A percentile compares a stretch with the other conserved stretches of the same genome.
These are phyloP conservation scores for Montifringilla adamsi DNA, from an alignment of 2,113 vertebrate genomes.

Conservation along the genomic window DNA sequence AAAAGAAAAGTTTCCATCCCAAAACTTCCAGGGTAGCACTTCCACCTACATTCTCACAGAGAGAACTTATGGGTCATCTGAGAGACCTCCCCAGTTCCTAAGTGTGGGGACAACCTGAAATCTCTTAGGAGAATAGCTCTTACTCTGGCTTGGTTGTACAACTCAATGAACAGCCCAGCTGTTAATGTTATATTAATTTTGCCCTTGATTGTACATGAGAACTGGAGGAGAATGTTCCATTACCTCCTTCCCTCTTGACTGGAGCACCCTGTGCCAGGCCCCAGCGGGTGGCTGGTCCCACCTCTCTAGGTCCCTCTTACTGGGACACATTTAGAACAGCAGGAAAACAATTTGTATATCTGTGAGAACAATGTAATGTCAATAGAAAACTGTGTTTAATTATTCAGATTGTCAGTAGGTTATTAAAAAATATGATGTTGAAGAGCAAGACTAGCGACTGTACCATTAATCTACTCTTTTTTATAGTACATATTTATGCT, in stretches of 20 bases:
- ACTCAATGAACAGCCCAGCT: background rate
- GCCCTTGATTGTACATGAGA: background rate
- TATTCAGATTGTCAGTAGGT: background rate
- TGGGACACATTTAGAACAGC: background rate
- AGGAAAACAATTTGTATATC: background rate
- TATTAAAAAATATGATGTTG: background rate
- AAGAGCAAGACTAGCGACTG: background rate
- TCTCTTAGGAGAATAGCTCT: background rate
- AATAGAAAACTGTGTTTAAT: background rate
- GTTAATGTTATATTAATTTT: background rate
- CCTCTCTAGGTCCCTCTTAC: background rate
- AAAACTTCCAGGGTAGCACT: background rate
- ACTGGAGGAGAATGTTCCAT: background rate
- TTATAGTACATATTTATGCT: background rate
- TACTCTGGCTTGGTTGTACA: background rate
- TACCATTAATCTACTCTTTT: background rate
- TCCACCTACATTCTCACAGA: background rate
- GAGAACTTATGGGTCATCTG: accelerated
- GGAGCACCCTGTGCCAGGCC: background rate
- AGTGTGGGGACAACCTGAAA: background rate
- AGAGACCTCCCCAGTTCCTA: background rate
- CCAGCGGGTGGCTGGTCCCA: background rate
- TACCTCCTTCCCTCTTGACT: background rate
- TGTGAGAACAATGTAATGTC: background rate
- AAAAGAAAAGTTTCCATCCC: background rate